Conservation (phyloP, 2,113 vertebrate genomes). For the Embiotoca jacksoni region DNA sequence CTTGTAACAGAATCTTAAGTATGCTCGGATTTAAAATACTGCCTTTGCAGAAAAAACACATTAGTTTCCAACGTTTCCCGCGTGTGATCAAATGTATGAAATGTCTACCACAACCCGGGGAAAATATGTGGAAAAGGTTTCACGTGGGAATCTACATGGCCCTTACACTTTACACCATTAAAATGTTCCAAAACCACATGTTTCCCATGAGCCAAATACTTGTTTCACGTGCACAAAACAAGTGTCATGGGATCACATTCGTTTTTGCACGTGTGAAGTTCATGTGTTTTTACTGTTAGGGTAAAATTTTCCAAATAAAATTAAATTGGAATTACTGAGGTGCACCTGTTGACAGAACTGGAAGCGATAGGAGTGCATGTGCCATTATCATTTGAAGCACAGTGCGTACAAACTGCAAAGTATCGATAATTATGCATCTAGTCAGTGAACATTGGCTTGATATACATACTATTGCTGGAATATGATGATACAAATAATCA, state of each 20-base stretch:
- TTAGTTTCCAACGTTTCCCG: no score
- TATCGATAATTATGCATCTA: not conserved
- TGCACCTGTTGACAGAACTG: constrained; percentile 19
- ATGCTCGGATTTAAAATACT: no score
- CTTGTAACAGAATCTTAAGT: constrained; percentile 10
- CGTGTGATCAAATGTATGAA: no score
- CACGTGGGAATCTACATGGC: no score
- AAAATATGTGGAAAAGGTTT: no score
- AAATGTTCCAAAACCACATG: no score
- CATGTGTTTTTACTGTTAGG: no score
- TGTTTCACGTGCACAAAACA: not conserved
- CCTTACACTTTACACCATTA: no score
- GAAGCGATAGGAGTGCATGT: not conserved
- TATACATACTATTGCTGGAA: not conserved
- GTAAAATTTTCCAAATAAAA: constrained; percentile 41
- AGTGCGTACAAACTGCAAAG: not conserved
- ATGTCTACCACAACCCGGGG: no score
- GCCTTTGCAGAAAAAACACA: no score
- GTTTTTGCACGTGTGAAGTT: no score
- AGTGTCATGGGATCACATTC: no score
- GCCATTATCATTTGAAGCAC: not conserved
- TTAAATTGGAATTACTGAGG: constrained; percentile 8
- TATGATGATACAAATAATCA: not conserved
- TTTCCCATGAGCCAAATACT: constrained; percentile 26
- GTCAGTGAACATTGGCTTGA: not conserved